Base-by-base conservation (phyloP, 2,888 invertebrate species). In the Microctonus hyperodae region DNA sequence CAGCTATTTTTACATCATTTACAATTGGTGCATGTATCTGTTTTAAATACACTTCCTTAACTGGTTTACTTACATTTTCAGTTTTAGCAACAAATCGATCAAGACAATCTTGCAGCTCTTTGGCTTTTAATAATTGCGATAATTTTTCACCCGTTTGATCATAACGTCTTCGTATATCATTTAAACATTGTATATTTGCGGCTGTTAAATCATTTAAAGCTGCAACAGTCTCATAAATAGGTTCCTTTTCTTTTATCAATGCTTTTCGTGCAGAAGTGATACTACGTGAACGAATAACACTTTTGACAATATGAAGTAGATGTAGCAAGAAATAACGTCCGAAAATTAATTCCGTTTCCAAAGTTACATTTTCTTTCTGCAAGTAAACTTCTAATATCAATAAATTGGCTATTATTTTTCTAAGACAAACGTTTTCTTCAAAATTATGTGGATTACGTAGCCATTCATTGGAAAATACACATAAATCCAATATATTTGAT, bases 251-350 rank as follows among this genome's bases (percentile, higher is more conserved):
- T 6, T 2, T 5, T 22, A 28, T 16, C 13, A 64, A 20, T 37
- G 33, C 25, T 59, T 28, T 51, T 55, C 67, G 48, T 28, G 56
- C 28, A 16, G 35, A 2, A 23, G 25, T 20, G 22, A 22, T 20
- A 1, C 35, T 25, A 31, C 50, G 13, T 9, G 13, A 40, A 10
- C 57, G 28, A n/a, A 67, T 37, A 3, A 60, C 57, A 63, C 65
- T 69, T 16, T 72, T 69, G n/a, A 70, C 56, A 16, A 48, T 25
- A 13, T 65, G 59, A 10, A 70, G 44, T 9, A 72, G 35, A 60
- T 65, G 61, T 11, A 67, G 48, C 11, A 40, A 40, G 11, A 64
- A n/a, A 13, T 28, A 50, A 2, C 64, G 50, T 9, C 60, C 65
- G 10, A 59, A 63, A 7, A 59, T 40, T 35, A 63, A 69, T 33